Percentiles rank a stretch among this genome's conserved stretches.
These are phyloP conservation scores for Cacoxenus indagator DNA, from an alignment of 2,888 invertebrate genomes.

Conservation along the genomic window DNA sequence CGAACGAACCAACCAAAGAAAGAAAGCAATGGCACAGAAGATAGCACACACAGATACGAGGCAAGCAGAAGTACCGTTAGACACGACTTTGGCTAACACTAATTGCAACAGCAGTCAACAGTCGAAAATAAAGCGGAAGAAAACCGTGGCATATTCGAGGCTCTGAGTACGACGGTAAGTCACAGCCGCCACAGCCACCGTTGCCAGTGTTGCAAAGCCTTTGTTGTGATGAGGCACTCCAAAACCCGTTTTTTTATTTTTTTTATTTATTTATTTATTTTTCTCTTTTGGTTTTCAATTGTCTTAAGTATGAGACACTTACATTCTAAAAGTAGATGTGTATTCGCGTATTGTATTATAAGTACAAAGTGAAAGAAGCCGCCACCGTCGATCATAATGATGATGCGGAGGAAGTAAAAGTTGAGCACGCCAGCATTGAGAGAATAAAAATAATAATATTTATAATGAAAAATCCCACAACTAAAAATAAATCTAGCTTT, in stretches of 20 bases:
- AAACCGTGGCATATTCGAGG: no score
- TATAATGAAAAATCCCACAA: neutral
- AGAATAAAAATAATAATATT: neutral
- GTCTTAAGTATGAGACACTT: neutral
- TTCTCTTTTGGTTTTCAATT: neutral
- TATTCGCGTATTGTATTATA: no score
- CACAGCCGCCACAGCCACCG: neutral
- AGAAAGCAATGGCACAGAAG: slow-evolving; percentile 1
- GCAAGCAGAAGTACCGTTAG: slow-evolving; percentile 50
- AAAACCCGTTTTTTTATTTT: slow-evolving; percentile 1
- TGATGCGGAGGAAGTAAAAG: slow-evolving; percentile 22
- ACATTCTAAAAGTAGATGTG: slow-evolving; percentile 12
- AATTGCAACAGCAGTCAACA: slow-evolving; percentile 44
- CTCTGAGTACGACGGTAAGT: slow-evolving; percentile 9
- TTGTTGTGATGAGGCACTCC: neutral
- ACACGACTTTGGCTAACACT: slow-evolving; percentile 60
- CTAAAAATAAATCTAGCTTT: neutral
- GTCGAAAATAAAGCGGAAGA: neutral
- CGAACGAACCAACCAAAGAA: neutral
- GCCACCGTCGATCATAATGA: neutral
- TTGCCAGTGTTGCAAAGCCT: neutral
- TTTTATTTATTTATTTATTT: neutral
- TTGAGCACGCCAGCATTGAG: neutral
- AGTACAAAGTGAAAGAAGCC: slow-evolving; percentile 6
- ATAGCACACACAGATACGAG: neutral